Conservation (phyloP, 2,888 invertebrate genomes). For the Caenorhabditis sulstoni region DNA sequence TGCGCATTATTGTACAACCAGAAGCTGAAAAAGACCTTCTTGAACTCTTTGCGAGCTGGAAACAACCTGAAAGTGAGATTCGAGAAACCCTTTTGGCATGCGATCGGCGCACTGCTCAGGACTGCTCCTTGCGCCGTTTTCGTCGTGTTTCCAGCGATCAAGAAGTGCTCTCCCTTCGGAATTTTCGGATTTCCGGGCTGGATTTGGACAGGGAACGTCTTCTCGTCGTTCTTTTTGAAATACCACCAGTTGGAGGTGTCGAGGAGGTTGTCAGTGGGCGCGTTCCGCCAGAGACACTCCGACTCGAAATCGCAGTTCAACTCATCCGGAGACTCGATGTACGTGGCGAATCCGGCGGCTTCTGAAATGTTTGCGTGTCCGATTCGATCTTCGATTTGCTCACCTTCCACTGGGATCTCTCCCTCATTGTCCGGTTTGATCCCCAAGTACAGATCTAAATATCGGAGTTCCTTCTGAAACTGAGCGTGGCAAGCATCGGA, state of each 20-base stretch:
- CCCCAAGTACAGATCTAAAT: slow-evolving; percentile 78
- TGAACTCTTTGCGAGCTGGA: too few relatives aligned
- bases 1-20: slow-evolving; percentile 80
- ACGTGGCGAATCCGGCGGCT: slow-evolving; percentile 66
- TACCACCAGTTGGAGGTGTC: slow-evolving; percentile 79
- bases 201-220: slow-evolving; percentile 77
- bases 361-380: slow-evolving; percentile 55
- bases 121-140: slow-evolving; percentile 73
- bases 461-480: slow-evolving; percentile 77
- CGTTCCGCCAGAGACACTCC: slow-evolving; percentile 77
- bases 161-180: slow-evolving; percentile 69
- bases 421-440: slow-evolving; percentile 76
- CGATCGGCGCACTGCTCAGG: slow-evolving; percentile 77
- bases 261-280: slow-evolving; percentile 73
- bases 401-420: slow-evolving; percentile 71
- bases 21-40: slow-evolving; percentile 68
- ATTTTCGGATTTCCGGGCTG: slow-evolving; percentile 72
- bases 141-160: slow-evolving; percentile 79
- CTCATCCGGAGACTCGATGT: slow-evolving; percentile 70
- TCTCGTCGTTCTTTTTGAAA: slow-evolving; percentile 76
- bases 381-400: too few relatives aligned
- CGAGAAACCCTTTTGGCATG: slow-evolving; percentile 76
- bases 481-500: slow-evolving; percentile 69
- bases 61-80: slow-evolving; percentile 74
- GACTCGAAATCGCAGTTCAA: slow-evolving; percentile 74